Evolutionary conservation across 2,888 invertebrate species (phyloP).

Genomic region (Brachypterus glaber): DNA sequence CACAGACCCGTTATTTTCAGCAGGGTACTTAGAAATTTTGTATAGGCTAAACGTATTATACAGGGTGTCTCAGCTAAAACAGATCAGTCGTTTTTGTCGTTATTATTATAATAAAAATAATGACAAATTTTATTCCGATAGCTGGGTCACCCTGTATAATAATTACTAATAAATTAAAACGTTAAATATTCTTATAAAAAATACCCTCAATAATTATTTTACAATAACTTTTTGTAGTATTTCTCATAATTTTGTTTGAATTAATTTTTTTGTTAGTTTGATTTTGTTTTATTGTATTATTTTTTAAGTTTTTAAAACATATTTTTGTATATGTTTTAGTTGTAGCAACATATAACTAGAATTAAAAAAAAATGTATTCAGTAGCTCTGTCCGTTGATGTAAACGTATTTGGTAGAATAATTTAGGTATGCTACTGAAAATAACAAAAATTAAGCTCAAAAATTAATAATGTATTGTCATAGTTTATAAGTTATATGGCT

Average conservation of each 20-base stretch:
- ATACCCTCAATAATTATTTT: no score
- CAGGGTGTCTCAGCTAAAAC: no score
- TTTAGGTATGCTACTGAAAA: conserved; percentile 29
- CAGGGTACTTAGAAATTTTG: no score
- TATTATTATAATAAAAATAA: no score
- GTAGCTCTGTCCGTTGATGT: conserved; percentile 28
- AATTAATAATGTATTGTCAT: conserved; percentile 20
- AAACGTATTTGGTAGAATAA: conserved; percentile 25
- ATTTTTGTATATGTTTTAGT: not conserved
- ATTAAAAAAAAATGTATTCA: conserved; percentile 24
- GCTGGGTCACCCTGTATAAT: no score
- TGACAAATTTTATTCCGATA: no score
- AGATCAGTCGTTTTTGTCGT: no score
- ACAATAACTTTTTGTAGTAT: no score
- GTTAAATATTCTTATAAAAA: no score
- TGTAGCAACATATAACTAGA: conserved; percentile 9
- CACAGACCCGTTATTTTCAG: no score
- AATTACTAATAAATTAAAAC: no score
- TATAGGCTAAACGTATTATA: no score
- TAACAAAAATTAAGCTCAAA: conserved; percentile 28
- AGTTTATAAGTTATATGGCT: conserved; percentile 26
- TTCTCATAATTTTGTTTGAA: not conserved
- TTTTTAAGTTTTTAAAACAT: conserved; percentile 10
- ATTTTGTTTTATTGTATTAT: conserved; percentile 12
- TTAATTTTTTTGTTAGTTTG: not conserved